Base-by-base conservation (phyloP, 2,797 vertebrate genomes). In the Semotilus atromaculatus region DNA sequence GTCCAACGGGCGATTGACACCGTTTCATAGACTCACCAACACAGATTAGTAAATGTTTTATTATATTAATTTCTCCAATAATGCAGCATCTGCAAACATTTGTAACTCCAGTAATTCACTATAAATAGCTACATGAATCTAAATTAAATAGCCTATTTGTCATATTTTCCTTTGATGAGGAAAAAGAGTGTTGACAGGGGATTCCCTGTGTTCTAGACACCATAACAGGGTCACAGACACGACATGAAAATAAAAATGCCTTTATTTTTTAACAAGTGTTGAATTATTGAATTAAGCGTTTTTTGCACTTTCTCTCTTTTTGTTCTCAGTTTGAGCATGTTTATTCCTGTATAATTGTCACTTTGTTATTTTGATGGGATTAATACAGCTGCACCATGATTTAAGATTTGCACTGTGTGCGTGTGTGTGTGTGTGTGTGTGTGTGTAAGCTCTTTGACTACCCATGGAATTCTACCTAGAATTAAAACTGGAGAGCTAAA, bases 401-500 rank as follows among this genome's bases (percentile, higher is more conserved):
- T 80, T 80, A 80, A 51, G 6, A 23, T 34, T 4, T 4, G 40
- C 58, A 23, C 34, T 43, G 16, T 38, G 0, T 73, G 71, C n/a
- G 38, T 21, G 16, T 19, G 7, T 82, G 45, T 48, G 48, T 48
- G 43, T 40, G 38, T 40, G 40, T 40, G 38, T 38, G 38, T 38
- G 38, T 38, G 38, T 38, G 38, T 38, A 75, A 76, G 14, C 36
- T 29, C 23, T 38, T 80, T 71, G 64, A 36, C 38, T 21, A 80
- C 40, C 80, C 4, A 1, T 45, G 48, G n/a, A 81, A 53, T 75
- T 60, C 38, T 75, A 74, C 68, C 48, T 71, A 70, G 68, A 79
- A 71, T 78, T 40, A 26, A 60, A 82, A 79, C 79, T 66, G 58
- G 60, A 60, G 67, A 72, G 79, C 60, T 31, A 72, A 80, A 82